Conservation (phyloP, 2,797 vertebrate species). For the Sarcophilus harrisii region DNA sequence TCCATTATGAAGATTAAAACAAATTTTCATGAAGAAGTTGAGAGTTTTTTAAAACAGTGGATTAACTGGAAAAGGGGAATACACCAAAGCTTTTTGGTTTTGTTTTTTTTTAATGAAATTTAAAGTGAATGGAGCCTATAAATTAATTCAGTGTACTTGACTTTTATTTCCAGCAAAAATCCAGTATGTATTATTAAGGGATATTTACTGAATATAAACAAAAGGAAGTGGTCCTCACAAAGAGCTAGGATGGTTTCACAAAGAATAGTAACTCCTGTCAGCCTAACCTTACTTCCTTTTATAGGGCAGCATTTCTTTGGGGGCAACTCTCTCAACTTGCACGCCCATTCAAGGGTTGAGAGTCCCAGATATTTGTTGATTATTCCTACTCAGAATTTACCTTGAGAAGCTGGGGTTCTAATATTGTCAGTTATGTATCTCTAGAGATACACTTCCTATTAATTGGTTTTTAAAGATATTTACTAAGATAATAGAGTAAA, state of each 20-base stretch:
- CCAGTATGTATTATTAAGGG: not conserved
- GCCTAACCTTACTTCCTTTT: not conserved
- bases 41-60: not conserved
- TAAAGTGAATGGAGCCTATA: not conserved
- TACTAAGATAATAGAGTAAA: not conserved
- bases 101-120: not conserved
- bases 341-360: not conserved
- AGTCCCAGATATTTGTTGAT: not conserved
- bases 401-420: not conserved
- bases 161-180: not conserved
- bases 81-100: not conserved
- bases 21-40: constrained; percentile 7
- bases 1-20: constrained; percentile 13
- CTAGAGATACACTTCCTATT: not conserved
- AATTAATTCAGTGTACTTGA: not conserved
- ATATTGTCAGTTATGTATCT: not conserved
- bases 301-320: not conserved
- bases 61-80: constrained; percentile 10
- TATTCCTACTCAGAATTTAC: not conserved
- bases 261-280: not conserved
- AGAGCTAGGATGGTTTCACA: not conserved
- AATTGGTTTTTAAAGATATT: not conserved
- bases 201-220: not conserved
- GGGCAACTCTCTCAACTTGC: not conserved
- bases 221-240: not conserved